Evolutionary conservation across 2,888 invertebrate species (phyloP), one percentile per base, ranked within the genome.

Genomic region (Flexamia atlantica): DNA sequence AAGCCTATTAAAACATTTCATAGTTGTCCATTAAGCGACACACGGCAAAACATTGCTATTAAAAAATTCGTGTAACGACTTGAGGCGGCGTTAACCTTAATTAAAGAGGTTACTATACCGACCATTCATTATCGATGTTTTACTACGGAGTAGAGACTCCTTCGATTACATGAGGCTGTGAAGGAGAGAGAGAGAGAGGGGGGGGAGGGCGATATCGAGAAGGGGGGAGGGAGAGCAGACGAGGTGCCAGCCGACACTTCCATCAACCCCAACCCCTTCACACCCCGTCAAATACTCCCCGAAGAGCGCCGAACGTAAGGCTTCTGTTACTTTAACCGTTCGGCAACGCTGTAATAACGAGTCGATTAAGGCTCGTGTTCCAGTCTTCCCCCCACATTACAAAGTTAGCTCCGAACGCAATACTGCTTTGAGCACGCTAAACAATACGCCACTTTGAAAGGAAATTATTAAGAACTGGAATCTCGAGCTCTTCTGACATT

Each of bases 181-280:
- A 14, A 14, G 46, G 46, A 36, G 46, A 17, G 12, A 46, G 36
- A 36, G 36, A 36, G 36, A 36, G 36, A 36, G 36, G 4, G 36
- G 36, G 9, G 9, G 9, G 4, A 36, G 4, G 9, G 4, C 36
- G 36, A 36, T 36, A n/a, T n/a, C n/a, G n/a, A 40, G 40, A 12
- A n/a, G n/a, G 53, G 53, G 53, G 20, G 20, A 23, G 20, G 53
- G 23, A 3, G 53, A 7, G 53, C 14, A 53, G 53, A 53, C 20
- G 64, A 64, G 64, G 64, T 64, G 64, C 17, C 28, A 28, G 64
- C 64, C 64, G 64, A 28, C 64, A 64, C 64, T 64, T 64, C 64
- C 64, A 64, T 64, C 64, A 64, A 23, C 53, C 53, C 53, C 53
- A 20, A 23, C 23, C 53, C 30, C 28, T 64, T 30, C 20, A 57